Base-by-base conservation (phyloP, 1,140 invertebrate species). In the Oedothorax gibbosus region DNA sequence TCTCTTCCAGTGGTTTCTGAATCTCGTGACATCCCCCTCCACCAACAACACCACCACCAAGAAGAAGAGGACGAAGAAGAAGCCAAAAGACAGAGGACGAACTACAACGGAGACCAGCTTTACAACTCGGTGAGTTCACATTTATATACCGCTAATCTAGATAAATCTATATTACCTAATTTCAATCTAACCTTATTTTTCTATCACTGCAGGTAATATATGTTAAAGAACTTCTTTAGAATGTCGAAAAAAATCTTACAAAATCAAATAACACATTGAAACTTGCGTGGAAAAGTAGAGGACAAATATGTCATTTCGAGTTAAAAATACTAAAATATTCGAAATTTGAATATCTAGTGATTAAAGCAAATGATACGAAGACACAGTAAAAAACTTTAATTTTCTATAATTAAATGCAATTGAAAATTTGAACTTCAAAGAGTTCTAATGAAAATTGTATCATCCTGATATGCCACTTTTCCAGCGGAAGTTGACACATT, bases 31-130 rank as follows among this genome's bases (percentile, higher is more conserved):
- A 7, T 84, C 11, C 7, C 50, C 15, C 51, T 76, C 7, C 81
- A 73, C 57, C 80, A 72, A 18, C 80, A 91, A 51, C 64, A 51
- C 53, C 56, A 51, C 53, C 56, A 75, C 6, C 75, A 91, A n/a
- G 57, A 75, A 50, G 54, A 95, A 91, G 91, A 94, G 80, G 91
- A 93, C 85, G 95, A 96, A 84, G 95, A 96, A 85, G 95, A 96
- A 87, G 91, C 95, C 10, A 96, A 96, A 89, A 93, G 95, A 89
- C 95, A 96, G 88, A 92, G 95, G 89, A 93, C 93, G 88, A 94
- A 95, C 83, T 97, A 96, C 90, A 96, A 95, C 88, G 95, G 95
- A 11, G 96, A 97, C 90, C 68, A 62, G 49, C 75, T 80, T 75
- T 86, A 80, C 12, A 80, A 75, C 20, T 65, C 68, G 15, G 84